Evolutionary conservation across 2,797 vertebrate species (phyloP), one percentile per base, ranked within the genome.

Genomic region (Chromobotia macracanthus): DNA sequence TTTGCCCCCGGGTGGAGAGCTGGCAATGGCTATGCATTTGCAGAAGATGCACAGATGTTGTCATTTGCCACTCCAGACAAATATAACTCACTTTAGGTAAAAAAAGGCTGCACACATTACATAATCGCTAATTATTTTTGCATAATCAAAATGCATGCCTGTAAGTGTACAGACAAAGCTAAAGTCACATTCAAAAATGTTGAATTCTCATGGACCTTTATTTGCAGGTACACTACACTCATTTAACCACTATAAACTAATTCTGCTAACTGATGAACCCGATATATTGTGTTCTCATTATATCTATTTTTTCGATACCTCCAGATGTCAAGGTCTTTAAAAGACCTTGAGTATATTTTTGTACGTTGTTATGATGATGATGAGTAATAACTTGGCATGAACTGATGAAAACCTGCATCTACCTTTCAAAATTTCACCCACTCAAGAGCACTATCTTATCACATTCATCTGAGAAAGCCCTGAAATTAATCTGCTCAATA

Each of bases 71-170:
- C 50, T 55, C 18, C 12, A 16, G 10, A 61, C 61, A 53, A 72
- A 72, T 53, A 76, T 82, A 79, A 82, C 13, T 60, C 65, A 61
- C 28, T 82, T 53, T 46, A 75, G 65, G 69, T 48, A 53, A 58
- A 46, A 73, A 53, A 72, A 63, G 61, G 50, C 41, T 46, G 75
- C 3, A 31, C 21, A 64, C 12, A 53, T 83, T 81, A 80, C 8
- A 75, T 74, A 85, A 83, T 18, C 72, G 67, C 53, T 31, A 64
- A 70, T 48, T n/a, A 28, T 13, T 71, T 69, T 72, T 60, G 51
- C 76, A 76, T 79, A 73, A 63, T 81, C 73, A 21, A 69, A 55
- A 65, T 21, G 66, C 35, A 64, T 64, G 41, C 16, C 28, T 19
- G 35, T n/a, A 28, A 46, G 66, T 70, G 72, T 51, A n/a, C 48